Evolutionary conservation across 2,113 vertebrate genomes (phyloP).

Genomic region (Hypanus sabinus): DNA sequence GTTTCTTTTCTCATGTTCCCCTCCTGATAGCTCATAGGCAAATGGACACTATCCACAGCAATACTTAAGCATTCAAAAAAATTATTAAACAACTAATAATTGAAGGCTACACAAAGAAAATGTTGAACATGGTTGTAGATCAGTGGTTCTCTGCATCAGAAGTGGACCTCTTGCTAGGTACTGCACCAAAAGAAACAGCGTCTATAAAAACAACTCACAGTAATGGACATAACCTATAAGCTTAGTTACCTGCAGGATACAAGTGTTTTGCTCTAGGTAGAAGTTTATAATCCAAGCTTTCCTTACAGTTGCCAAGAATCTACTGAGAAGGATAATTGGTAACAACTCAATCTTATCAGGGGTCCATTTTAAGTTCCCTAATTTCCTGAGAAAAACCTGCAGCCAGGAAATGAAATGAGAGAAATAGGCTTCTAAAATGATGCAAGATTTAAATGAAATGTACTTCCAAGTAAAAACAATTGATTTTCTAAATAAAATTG

Average conservation of each 20-base stretch:
- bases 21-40: not conserved
- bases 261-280: constrained; percentile 14
- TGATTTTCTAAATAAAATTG: constrained; percentile 26
- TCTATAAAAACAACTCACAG: not conserved
- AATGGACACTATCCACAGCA: constrained; percentile 34
- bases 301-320: not conserved
- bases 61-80: constrained; percentile 25
- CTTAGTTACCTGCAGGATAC: not conserved
- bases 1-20: not conserved
- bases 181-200: not conserved
- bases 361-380: constrained; percentile 31
- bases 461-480: constrained; percentile 23
- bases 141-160: constrained; percentile 19
- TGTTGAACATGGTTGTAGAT: constrained; percentile 22
- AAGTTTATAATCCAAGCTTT: not conserved
- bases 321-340: constrained; percentile 23
- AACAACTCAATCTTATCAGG: constrained; percentile 13
- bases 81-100: constrained; percentile 30
- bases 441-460: constrained; percentile 26
- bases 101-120: constrained; percentile 27
- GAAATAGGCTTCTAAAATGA: not conserved
- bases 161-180: constrained; percentile 2
- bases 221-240: not conserved
- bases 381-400: constrained; percentile 34
- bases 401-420: not conserved